These are phyloP conservation scores for Gymnothorax javanicus DNA, from an alignment of 2,797 vertebrate species.

Conservation along the genomic window DNA sequence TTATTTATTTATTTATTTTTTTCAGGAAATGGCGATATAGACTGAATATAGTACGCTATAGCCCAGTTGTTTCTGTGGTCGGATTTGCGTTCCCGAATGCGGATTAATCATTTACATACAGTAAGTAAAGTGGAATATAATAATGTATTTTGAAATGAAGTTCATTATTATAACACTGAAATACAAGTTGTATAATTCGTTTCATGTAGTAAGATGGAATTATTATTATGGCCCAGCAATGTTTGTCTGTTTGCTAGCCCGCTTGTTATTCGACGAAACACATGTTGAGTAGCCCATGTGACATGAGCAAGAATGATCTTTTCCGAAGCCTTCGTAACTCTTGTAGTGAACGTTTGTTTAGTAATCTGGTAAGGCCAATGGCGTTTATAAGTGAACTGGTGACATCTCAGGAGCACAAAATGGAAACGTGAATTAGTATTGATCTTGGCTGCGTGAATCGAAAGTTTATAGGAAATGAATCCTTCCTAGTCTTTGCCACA, in stretches of 20 bases:
- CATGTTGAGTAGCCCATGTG: not conserved
- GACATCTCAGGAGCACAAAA: not conserved
- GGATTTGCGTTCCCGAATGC: slow-evolving; percentile 38
- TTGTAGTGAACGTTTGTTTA: not conserved
- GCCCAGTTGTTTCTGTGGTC: not conserved
- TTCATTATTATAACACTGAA: not conserved
- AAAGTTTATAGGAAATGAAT: not conserved
- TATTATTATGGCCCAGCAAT: not conserved
- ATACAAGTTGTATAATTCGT: not conserved
- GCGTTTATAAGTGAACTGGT: not conserved
- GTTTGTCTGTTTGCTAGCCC: not conserved
- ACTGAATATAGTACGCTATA: slow-evolving; percentile 21
- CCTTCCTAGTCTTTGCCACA: not conserved
- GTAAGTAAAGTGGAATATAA: not conserved
- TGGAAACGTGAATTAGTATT: not conserved
- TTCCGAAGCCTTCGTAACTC: not conserved
- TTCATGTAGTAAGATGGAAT: not conserved
- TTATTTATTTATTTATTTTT: slow-evolving; percentile 26
- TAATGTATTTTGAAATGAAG: not conserved
- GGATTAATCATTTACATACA: not conserved
- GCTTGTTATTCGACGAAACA: not conserved
- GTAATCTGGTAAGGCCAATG: not conserved
- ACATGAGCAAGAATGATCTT: not conserved
- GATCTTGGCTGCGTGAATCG: not conserved
- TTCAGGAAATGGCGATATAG: slow-evolving; percentile 38